Percentiles rank a stretch among this genome's conserved stretches.
Conservation (phyloP, 2,113 vertebrate species). For the Tragulus kanchil region DNA sequence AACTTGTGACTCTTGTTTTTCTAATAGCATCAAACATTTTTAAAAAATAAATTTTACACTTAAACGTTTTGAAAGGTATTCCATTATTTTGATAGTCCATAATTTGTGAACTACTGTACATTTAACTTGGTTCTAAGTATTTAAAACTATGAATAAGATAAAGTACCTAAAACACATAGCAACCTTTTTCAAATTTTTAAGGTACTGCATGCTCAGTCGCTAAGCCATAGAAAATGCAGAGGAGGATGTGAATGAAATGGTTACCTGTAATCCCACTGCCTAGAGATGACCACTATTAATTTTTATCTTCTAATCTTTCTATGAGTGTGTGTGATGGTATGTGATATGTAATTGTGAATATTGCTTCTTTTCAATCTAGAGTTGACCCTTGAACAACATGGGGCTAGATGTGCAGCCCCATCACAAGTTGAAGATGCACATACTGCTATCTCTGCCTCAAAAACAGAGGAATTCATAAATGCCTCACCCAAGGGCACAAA, state of each 20-base stretch:
- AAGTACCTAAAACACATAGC: background rate
- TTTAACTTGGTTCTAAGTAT: conserved; percentile 15
- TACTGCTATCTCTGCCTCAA: background rate
- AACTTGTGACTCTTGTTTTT: background rate
- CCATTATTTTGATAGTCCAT: conserved; percentile 23
- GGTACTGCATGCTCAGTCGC: background rate
- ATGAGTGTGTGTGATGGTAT: background rate
- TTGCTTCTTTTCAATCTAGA: background rate
- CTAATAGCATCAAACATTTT: background rate
- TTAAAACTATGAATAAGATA: background rate
- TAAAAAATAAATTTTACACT: background rate
- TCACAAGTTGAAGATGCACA: background rate
- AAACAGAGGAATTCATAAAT: background rate
- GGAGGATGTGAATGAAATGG: conserved; percentile 18
- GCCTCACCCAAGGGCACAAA: background rate
- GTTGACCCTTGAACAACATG: background rate
- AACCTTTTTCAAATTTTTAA: background rate
- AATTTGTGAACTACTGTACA: background rate
- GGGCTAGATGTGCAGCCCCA: background rate
- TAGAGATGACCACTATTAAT: conserved; percentile 32
- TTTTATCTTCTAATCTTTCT: conserved; percentile 10
- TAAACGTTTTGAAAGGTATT: background rate
- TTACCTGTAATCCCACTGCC: background rate
- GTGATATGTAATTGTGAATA: background rate
- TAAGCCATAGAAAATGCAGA: background rate